phyloP scores from a whole-genome alignment of 1,140 invertebrate genomes.

The Ladona fulva region DNA sequence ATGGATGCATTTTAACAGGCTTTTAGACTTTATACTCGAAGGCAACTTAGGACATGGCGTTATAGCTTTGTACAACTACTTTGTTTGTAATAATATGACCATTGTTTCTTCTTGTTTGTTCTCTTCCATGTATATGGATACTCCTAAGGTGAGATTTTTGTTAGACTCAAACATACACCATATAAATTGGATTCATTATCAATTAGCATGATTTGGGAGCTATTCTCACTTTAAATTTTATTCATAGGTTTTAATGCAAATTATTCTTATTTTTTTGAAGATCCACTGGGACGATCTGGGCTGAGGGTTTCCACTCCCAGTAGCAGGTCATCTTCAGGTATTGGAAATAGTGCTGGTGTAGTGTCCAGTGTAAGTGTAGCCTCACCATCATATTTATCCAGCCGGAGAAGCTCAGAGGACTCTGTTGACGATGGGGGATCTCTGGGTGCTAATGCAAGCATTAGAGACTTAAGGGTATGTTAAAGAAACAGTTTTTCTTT shows the following conservation, averaged over 20 bases:
- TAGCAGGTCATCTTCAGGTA: background rate
- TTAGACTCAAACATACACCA: too few species aligned
- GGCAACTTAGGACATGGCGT: too few species aligned
- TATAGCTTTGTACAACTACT: too few species aligned
- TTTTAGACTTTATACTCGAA: too few species aligned
- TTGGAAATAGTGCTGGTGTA: background rate
- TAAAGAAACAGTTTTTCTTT: background rate
- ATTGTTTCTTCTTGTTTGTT: too few species aligned
- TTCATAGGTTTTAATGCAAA: slow-evolving; percentile 17
- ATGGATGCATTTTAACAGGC: too few species aligned
- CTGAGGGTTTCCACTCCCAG: slow-evolving; percentile 37
- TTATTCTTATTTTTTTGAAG: slow-evolving; percentile 29
- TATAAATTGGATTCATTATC: too few species aligned
- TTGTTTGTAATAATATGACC: too few species aligned
- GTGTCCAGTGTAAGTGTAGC: background rate
- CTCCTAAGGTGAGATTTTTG: too few species aligned
- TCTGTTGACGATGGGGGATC: slow-evolving; percentile 67
- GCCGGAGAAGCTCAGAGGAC: slow-evolving; percentile 75
- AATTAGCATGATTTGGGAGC: too few species aligned
- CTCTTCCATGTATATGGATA: too few species aligned
- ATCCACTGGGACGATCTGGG: slow-evolving; percentile 38
- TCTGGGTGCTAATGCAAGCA: slow-evolving; percentile 32
- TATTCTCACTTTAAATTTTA: too few species aligned
- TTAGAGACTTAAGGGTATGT: slow-evolving; percentile 66
- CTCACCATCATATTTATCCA: slow-evolving; percentile 50